These are phyloP conservation scores for Ypsolopha sequella DNA, from an alignment of 2,888 invertebrate genomes.

Conservation along the genomic window DNA sequence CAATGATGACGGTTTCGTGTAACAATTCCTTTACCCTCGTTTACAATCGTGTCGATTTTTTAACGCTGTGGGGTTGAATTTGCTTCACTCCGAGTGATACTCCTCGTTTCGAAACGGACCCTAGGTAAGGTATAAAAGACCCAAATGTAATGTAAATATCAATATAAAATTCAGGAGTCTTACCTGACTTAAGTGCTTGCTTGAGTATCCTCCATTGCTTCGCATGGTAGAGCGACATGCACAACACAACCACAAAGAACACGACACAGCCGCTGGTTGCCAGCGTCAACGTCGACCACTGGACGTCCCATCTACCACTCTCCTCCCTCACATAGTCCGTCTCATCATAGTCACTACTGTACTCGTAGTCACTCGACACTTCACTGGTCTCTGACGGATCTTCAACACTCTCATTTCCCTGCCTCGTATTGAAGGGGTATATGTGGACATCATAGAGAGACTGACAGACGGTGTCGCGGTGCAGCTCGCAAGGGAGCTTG, in stretches of 20 bases:
- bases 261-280: slow-evolving; percentile 83
- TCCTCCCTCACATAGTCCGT: slow-evolving; percentile 31
- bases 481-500: slow-evolving; percentile 78
- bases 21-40: no score
- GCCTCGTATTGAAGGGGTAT: slow-evolving; percentile 61
- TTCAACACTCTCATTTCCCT: no score
- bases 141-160: no score
- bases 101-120: no score
- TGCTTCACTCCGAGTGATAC: no score
- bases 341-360: slow-evolving; percentile 44
- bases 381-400: neutral
- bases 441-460: slow-evolving; percentile 75
- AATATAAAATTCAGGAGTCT: slow-evolving; percentile 20
- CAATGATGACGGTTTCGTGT: no score
- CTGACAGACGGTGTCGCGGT: slow-evolving; percentile 82
- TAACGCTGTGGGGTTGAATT: no score
- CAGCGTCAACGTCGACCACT: slow-evolving; percentile 77
- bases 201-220: slow-evolving; percentile 85
- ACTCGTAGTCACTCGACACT: slow-evolving; percentile 45
- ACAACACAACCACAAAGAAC: slow-evolving; percentile 83
- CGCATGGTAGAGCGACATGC: slow-evolving; percentile 82
- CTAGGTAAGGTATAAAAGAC: no score
- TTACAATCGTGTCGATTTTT: no score
- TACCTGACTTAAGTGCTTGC: slow-evolving; percentile 82
- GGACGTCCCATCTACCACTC: slow-evolving; percentile 75